phyloP scores from a whole-genome alignment of 2,113 vertebrate species.

The Atlantisia rogersi region DNA sequence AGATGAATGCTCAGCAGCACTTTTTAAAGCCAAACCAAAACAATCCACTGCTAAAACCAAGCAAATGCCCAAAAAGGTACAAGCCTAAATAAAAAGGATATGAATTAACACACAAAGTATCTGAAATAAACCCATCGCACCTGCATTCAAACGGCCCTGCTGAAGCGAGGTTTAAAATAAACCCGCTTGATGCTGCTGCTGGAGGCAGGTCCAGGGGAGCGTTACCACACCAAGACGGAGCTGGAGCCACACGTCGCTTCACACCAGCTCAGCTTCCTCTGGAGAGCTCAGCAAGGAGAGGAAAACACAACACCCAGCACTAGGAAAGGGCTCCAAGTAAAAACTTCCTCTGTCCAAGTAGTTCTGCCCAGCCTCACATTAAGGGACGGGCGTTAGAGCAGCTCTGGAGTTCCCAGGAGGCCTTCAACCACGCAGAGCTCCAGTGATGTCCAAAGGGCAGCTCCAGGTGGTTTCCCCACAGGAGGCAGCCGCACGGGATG shows the following conservation, averaged over 20 bases:
- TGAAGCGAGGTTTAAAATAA: slow-evolving; percentile 18
- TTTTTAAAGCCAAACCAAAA: slow-evolving; percentile 51
- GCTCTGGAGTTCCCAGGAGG: not conserved
- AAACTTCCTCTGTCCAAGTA: not conserved
- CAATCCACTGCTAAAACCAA: slow-evolving; percentile 32
- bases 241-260: not conserved
- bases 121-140: slow-evolving; percentile 29
- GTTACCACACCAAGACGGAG: not conserved
- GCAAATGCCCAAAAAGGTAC: not conserved
- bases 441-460: accelerated
- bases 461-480: not conserved
- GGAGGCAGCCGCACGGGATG: not conserved
- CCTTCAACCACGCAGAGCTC: not conserved
- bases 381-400: not conserved
- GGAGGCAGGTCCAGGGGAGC: not conserved
- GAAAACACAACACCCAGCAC: not conserved
- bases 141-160: not conserved
- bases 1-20: not conserved
- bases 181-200: accelerated
- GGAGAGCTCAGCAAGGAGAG: not conserved
- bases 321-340: not conserved
- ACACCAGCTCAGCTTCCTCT: not conserved
- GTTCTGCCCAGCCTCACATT: not conserved
- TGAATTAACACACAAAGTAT: accelerated
- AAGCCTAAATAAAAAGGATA: not conserved